Evolutionary conservation across 2,888 invertebrate species (phyloP).

Genomic region (Scaptomyza flava): DNA sequence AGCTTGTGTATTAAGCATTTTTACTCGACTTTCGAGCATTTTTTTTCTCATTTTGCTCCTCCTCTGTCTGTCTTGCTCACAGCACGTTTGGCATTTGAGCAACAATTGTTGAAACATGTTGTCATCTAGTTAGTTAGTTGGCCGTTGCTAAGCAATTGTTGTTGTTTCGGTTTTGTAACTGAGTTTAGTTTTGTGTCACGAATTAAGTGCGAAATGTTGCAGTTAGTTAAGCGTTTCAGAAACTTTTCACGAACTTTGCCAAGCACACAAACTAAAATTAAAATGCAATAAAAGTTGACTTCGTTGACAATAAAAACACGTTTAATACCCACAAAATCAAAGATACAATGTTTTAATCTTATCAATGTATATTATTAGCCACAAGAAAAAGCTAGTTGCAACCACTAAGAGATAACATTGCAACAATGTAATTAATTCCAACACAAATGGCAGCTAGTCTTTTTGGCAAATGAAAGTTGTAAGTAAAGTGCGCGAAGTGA

Average conservation of each 20-base stretch:
- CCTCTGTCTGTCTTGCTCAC: slow-evolving; percentile 20
- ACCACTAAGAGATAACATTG: not conserved
- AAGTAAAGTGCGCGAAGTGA: slow-evolving; percentile 15
- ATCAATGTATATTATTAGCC: too few relatives aligned
- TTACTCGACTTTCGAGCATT: not conserved
- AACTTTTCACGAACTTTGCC: slow-evolving; percentile 10
- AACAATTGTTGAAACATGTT: slow-evolving; percentile 78
- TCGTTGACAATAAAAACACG: too few relatives aligned
- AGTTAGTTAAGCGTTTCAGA: not conserved
- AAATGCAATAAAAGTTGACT: not conserved
- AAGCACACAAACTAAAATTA: slow-evolving; percentile 17
- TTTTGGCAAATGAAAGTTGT: slow-evolving; percentile 23
- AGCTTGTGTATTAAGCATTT: slow-evolving; percentile 64
- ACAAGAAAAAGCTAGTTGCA: not conserved
- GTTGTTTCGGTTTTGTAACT: slow-evolving; percentile 18
- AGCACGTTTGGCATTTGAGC: slow-evolving; percentile 76
- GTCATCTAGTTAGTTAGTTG: slow-evolving; percentile 75
- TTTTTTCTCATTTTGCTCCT: not conserved
- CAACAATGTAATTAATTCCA: not conserved
- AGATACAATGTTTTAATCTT: not conserved
- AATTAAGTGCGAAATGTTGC: slow-evolving; percentile 58
- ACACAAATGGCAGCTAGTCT: not conserved
- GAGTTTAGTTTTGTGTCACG: slow-evolving; percentile 35
- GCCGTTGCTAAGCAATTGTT: slow-evolving; percentile 27
- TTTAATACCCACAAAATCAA: not conserved